These are phyloP conservation scores for Cheilosia impressa DNA, from an alignment of 2,888 invertebrate genomes.

Conservation along the genomic window DNA sequence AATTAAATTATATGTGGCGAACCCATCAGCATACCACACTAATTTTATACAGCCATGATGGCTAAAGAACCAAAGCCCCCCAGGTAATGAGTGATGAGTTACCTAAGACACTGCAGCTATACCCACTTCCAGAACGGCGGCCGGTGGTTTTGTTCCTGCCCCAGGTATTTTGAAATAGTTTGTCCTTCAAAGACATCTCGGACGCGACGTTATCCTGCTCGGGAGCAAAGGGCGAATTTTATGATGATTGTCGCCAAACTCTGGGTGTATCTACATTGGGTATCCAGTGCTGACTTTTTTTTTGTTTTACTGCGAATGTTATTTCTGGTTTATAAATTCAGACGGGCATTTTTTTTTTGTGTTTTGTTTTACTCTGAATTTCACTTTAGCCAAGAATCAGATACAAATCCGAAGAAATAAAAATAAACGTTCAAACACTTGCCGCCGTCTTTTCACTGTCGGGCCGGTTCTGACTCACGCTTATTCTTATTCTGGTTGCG, in stretches of 20 bases:
- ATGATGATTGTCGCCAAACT: conserved; percentile 47
- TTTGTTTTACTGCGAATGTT: conserved; percentile 32
- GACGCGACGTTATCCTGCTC: conserved; percentile 9
- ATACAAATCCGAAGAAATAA: conserved; percentile 53
- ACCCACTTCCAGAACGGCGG: conserved; percentile 83
- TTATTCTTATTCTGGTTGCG: conserved; percentile 35
- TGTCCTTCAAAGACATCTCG: conserved; percentile 79
- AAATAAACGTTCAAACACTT: conserved; percentile 62
- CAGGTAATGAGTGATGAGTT: conserved; percentile 75
- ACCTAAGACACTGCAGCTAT: conserved; percentile 84
- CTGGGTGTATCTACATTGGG: conserved; percentile 47
- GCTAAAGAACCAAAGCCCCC: conserved; percentile 57
- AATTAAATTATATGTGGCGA: conserved; percentile 65
- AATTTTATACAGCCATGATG: conserved; percentile 11
- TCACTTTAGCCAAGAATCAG: conserved; percentile 46
- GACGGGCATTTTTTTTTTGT: conserved; percentile 46
- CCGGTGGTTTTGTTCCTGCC: conserved; percentile 83
- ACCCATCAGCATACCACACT: conserved; percentile 38
- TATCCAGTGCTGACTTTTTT: conserved; percentile 19
- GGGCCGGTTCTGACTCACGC: conserved; percentile 63
- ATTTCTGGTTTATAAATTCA: conserved; percentile 66
- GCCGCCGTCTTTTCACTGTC: conserved; percentile 58
- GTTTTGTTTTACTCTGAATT: conserved; percentile 1
- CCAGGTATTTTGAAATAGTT: conserved; percentile 83
- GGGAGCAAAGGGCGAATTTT: conserved; percentile 39